Evolutionary conservation across 1,140 invertebrate species (phyloP), one percentile per base, ranked within the genome.

Genomic region (Drosophila burlai): DNA sequence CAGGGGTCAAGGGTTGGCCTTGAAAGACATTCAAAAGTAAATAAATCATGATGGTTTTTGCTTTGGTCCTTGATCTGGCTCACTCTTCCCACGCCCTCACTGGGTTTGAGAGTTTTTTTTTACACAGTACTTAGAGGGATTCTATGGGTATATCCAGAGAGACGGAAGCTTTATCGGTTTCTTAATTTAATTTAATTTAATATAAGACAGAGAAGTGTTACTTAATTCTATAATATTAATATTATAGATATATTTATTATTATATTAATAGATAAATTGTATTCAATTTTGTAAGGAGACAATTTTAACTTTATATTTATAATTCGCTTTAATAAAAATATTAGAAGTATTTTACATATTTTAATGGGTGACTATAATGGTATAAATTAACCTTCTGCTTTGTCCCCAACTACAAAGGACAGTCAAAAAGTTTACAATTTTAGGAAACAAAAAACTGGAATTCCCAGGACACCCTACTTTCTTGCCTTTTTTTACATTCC

Each of bases 31-130:
- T 83, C 49, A 60, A 83, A 87, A 84, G 81, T 81, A 89, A 90
- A 89, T 89, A 89, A 90, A 89, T 89, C 85, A 89, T 89, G 85
- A 72, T 79, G 77, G 55, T 66, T 72, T 61, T 21, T 61, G 47
- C 38, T 55, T 42, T 40, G 63, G 63, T 90, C 78, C 81, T 90
- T 89, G 85, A 89, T 90, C 81, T 89, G 85, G 85, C 83, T 79
- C 77, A 75, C 83, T 71, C 83, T 45, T 63, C 45, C 76, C 50
- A 76, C 54, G 63, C 8, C 18, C 34, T 66, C 73, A 76, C 11
- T 60, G 54, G 67, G 74, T 64, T 74, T 54, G 83, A 75, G 63
- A 75, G 55, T 50, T 76, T 77, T 73, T 63, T 40, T 63, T 78
- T 40, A 16, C 36, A 16, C 36, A 24, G 21, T 26, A 57, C 5